A percentile compares a stretch with the other conserved stretches of the same genome.
Evolutionary conservation across 1,140 invertebrate species (phyloP).

Genomic region (Antheraea pernyi): DNA sequence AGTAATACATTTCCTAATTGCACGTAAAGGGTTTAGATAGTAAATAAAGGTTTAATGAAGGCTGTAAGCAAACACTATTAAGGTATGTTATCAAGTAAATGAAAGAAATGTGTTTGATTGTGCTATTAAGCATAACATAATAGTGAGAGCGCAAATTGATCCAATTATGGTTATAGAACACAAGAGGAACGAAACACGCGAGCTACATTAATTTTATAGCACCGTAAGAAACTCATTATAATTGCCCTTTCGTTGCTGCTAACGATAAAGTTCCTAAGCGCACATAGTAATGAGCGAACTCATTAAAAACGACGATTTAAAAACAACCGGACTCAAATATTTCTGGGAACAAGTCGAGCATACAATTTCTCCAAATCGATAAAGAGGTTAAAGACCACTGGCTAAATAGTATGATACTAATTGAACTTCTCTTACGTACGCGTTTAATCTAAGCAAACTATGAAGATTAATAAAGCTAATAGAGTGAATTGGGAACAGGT

Average conservation of each 20-base stretch:
- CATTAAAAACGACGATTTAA: background rate
- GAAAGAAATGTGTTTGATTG: constrained; percentile 17
- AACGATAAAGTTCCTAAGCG: background rate
- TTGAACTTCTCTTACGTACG: background rate
- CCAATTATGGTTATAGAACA: constrained; percentile 47
- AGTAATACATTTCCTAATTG: background rate
- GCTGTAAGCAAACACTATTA: background rate
- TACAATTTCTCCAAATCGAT: background rate
- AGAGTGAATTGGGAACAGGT: constrained; percentile 8
- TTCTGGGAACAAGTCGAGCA: background rate
- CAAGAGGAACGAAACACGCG: constrained; percentile 33
- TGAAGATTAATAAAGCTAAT: constrained; percentile 8
- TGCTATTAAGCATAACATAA: constrained; percentile 44
- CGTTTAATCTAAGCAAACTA: background rate
- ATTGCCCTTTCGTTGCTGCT: constrained; percentile 47
- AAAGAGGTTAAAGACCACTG: background rate
- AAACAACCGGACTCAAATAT: background rate
- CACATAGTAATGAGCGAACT: background rate
- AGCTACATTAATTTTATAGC: constrained; percentile 52
- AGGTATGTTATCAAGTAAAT: background rate
- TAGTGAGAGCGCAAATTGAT: constrained; percentile 52
- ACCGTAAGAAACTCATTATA: constrained; percentile 50
- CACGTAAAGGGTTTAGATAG: background rate
- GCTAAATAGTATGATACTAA: background rate
- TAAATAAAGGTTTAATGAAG: background rate